phyloP scores from a whole-genome alignment of 2,888 invertebrate species.

The Apotomis turbidana region DNA sequence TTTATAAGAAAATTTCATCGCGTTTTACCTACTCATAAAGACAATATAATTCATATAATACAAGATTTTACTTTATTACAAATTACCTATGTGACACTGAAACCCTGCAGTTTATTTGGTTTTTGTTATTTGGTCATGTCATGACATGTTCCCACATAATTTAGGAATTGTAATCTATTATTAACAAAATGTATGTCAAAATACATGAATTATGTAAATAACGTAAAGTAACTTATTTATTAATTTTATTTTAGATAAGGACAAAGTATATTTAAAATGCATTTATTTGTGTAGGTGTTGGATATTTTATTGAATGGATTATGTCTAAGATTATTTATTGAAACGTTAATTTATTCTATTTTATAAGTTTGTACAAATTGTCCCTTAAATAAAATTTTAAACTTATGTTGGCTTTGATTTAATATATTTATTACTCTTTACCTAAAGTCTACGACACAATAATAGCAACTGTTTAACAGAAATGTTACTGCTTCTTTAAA shows the following conservation, averaged over 20 bases:
- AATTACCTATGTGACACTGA: too few relatives aligned
- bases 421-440: background rate
- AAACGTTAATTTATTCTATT: slow-evolving; percentile 32
- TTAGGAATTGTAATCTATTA: background rate
- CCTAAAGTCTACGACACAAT: background rate
- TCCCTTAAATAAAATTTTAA: slow-evolving; percentile 15
- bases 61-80: too few relatives aligned
- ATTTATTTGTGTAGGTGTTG: slow-evolving; percentile 21
- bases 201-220: slow-evolving; percentile 46
- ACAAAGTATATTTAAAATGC: background rate
- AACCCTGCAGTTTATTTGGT: too few relatives aligned
- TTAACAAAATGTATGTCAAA: background rate
- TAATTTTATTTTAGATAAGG: background rate
- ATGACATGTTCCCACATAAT: background rate
- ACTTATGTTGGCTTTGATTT: background rate
- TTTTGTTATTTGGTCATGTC: background rate
- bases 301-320: slow-evolving; percentile 28
- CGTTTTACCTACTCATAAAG: too few relatives aligned
- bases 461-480: too few relatives aligned
- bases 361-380: slow-evolving; percentile 35
- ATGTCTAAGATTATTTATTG: slow-evolving; percentile 23
- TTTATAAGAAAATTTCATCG: too few relatives aligned
- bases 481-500: too few relatives aligned
- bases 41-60: too few relatives aligned
- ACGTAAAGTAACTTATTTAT: background rate